Base-by-base conservation (phyloP, 2,888 invertebrate genomes). In the Sussaba pulchella region DNA sequence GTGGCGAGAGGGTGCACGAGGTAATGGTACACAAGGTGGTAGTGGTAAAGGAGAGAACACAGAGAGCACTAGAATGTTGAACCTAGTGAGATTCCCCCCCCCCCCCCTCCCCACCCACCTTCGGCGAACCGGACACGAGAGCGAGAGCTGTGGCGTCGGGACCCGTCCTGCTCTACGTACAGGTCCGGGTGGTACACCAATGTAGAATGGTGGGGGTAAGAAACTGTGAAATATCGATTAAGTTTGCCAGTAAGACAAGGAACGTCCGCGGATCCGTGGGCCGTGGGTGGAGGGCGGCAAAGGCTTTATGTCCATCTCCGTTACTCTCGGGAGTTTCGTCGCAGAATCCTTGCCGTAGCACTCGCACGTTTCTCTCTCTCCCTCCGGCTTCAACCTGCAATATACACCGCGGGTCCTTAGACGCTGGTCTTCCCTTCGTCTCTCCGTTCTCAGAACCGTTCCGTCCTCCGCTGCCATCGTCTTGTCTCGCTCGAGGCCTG, bases 221-320 rank as follows among this genome's bases (percentile, higher is more conserved):
- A 92, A 92, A 92, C 92, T 92, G 92, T 92, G 92, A 92, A 92
- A 92, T 92, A 92, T 92, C 92, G 92, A 92, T 92, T 92, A 92
- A 92, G 92, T 92, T 92, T 92, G 91, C 92, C 91, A 90, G 91
- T 91, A 92, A 92, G 92, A 92, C 92, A 92, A 92, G 92, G 92
- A 91, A 91, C 91, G 92, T 90, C 91, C 91, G 87, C 88, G 89
- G 89, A 88, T 88, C 87, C 89, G 69, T 47, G 72, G 76, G 78
- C 67, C 81, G 66, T 54, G 61, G 77, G 73, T 75, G 77, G 79
- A 82, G 76, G 76, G 70, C 76, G 31, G 31, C 31, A 31, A 31
- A 31, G 31, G 31, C 31, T 71, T 81, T 63, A 69, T 70, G 67
- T 26, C 9, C 69, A 43, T 50, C 47, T 43, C 50, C 24, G 64